phyloP scores from a whole-genome alignment of 2,797 vertebrate species.

The Myiotriccus ornatus region DNA sequence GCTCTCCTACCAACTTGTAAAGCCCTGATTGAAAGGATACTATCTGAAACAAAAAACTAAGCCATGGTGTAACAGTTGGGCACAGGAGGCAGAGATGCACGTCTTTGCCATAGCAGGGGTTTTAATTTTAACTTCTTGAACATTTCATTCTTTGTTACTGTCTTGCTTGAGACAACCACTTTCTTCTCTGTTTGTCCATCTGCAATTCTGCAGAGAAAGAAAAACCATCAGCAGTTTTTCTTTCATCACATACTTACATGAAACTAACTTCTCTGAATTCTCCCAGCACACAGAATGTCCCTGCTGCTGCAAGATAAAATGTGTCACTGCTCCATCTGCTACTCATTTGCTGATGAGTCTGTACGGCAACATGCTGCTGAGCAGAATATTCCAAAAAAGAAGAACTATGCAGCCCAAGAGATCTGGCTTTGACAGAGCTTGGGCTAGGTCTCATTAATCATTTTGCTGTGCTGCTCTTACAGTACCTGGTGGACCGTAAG shows the following conservation, averaged over 20 bases:
- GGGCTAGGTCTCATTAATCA: background rate
- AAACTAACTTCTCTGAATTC: constrained; percentile 33
- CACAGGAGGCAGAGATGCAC: background rate
- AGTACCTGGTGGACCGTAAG: background rate
- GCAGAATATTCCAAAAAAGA: constrained; percentile 53
- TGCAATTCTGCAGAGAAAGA: constrained; percentile 16
- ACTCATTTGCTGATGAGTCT: constrained; percentile 50
- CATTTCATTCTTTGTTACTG: constrained; percentile 46
- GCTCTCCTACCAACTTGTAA: background rate
- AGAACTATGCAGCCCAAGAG: constrained; percentile 7
- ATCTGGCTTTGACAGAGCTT: background rate
- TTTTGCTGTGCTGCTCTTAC: background rate
- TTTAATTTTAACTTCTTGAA: constrained; percentile 57
- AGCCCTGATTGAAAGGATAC: background rate
- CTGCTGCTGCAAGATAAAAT: constrained; percentile 64
- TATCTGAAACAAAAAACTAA: background rate
- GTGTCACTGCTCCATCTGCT: constrained; percentile 71
- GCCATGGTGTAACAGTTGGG: background rate
- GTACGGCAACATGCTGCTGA: constrained; percentile 21
- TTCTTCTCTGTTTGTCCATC: constrained; percentile 55
- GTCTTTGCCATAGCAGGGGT: background rate
- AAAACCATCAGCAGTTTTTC: background rate
- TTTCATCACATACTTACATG: constrained; percentile 9
- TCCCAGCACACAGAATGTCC: constrained; percentile 48
- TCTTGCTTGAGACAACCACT: constrained; percentile 32